A percentile compares a stretch with the other conserved stretches of the same genome.
Conservation (phyloP, 2,888 invertebrate species). For the Drosophila buzzatii region DNA sequence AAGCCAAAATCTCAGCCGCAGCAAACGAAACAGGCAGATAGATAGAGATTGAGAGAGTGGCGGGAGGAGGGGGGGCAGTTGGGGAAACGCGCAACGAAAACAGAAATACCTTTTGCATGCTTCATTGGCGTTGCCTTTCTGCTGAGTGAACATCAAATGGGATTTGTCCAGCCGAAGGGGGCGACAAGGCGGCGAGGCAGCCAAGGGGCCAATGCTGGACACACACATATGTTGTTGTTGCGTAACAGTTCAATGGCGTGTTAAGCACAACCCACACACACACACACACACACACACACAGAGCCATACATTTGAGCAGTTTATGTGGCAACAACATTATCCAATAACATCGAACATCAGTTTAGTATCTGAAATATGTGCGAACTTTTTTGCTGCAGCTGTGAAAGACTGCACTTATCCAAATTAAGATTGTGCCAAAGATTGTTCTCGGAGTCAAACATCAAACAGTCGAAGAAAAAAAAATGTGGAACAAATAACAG, state of each 20-base stretch:
- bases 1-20: conserved; percentile 74
- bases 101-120: conserved; percentile 80
- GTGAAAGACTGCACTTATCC: conserved; percentile 64
- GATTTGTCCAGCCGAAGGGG: conserved; percentile 62
- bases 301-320: conserved; percentile 19
- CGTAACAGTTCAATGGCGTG: conserved; percentile 77
- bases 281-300: conserved; percentile 2
- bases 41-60: not conserved
- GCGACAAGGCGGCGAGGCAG: not conserved
- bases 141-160: conserved; percentile 81
- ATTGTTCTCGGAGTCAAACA: conserved; percentile 34
- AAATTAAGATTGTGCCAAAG: conserved; percentile 69
- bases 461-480: conserved; percentile 43
- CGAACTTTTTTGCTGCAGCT: conserved; percentile 55
- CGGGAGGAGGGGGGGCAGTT: not conserved
- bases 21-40: conserved; percentile 12
- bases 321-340: conserved; percentile 59
- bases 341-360: conserved; percentile 64
- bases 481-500: conserved; percentile 8
- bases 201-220: conserved; percentile 53
- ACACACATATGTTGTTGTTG: conserved; percentile 59
- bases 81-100: conserved; percentile 56
- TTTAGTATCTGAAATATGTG: conserved; percentile 57
- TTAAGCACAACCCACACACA: conserved; percentile 60
- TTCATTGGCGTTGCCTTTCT: conserved; percentile 80